phyloP scores from a whole-genome alignment of 2,888 invertebrate genomes.

The Protodeltote pygarga region DNA sequence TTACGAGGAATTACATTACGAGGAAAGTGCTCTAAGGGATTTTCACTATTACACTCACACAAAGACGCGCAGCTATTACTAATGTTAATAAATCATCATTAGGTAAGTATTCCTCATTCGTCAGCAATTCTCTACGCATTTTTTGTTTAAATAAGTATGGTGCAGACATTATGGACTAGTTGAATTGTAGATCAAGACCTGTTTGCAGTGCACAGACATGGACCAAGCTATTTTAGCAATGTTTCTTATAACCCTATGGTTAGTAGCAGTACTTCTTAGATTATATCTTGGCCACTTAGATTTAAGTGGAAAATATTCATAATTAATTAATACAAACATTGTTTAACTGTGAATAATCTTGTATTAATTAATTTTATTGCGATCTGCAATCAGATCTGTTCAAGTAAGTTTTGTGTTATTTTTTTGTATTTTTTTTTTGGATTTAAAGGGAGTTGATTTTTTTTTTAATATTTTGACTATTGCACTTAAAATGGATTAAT shows the following conservation, averaged over 20 bases:
- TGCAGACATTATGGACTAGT: conserved; percentile 10
- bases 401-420: neutral
- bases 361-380: neutral
- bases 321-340: neutral
- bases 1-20: too few species aligned
- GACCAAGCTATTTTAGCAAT: conserved; percentile 7
- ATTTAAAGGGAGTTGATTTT: neutral
- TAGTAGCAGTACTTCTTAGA: conserved; percentile 16
- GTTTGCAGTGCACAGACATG: conserved; percentile 38
- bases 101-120: conserved; percentile 30
- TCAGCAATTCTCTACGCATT: conserved; percentile 30
- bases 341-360: neutral
- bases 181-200: conserved; percentile 17
- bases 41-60: too few species aligned
- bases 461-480: too few species aligned
- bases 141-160: conserved; percentile 26
- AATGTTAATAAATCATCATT: conserved; percentile 1
- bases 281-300: neutral
- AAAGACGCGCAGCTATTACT: too few species aligned
- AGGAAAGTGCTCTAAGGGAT: too few species aligned
- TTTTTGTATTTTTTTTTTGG: neutral
- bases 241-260: conserved; percentile 27
- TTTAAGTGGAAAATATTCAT: neutral
- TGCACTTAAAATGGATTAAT: too few species aligned
- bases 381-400: neutral